Evolutionary conservation across 2,113 vertebrate genomes (phyloP).

Genomic region (Pithys albifrons): DNA sequence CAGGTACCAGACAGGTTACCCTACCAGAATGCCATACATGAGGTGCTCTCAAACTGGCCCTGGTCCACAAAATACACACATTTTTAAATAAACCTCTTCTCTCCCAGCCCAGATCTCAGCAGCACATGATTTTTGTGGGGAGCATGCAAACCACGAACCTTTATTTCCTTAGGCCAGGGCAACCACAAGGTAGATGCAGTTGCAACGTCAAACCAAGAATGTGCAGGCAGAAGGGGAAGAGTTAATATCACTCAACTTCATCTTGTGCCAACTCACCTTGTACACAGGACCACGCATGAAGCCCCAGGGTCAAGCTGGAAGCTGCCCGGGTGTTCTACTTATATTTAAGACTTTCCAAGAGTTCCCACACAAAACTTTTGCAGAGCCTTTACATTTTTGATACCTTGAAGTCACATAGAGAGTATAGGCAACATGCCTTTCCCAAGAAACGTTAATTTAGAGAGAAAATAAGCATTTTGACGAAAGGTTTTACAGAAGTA

Average conservation of each 20-base stretch:
- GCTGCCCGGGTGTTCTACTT: too few species aligned
- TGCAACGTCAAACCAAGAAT: not conserved
- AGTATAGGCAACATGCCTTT: too few species aligned
- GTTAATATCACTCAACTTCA: not conserved
- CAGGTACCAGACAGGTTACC: not conserved
- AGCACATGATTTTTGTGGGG: fast-evolving
- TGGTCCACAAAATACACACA: not conserved
- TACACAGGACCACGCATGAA: too few species aligned
- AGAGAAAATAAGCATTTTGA: too few species aligned
- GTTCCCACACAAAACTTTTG: too few species aligned
- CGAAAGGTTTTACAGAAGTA: too few species aligned
- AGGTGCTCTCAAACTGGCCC: not conserved
- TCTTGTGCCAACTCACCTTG: not conserved
- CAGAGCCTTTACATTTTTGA: too few species aligned
- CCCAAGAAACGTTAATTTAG: too few species aligned
- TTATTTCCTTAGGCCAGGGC: not conserved
- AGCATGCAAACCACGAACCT: not conserved
- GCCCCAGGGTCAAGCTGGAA: too few species aligned
- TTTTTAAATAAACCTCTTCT: not conserved
- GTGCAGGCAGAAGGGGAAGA: fast-evolving
- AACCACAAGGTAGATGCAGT: not conserved
- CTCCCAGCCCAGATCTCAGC: not conserved
- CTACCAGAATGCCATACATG: not conserved
- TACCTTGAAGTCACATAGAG: too few species aligned
- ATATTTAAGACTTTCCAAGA: too few species aligned